Conservation (phyloP, 2,888 invertebrate species). For the Eutolmus rufibarbis region DNA sequence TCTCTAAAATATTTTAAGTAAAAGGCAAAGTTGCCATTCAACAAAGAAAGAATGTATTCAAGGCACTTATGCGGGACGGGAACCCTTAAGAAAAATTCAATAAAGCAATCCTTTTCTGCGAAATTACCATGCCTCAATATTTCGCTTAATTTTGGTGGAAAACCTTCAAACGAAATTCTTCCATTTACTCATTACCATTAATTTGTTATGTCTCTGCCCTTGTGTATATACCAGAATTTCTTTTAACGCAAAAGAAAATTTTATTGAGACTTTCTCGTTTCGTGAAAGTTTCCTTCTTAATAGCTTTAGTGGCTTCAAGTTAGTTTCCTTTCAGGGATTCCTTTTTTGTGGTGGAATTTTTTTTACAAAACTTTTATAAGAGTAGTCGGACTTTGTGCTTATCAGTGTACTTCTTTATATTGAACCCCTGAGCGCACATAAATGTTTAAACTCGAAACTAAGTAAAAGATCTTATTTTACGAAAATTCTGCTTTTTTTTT, state of each 20-base stretch:
- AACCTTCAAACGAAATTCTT: not conserved
- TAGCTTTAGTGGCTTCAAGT: conserved; percentile 12
- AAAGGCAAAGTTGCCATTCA: not conserved
- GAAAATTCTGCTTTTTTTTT: not conserved
- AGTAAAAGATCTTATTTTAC: not conserved
- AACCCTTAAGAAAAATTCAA: not conserved
- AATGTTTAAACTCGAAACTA: not conserved
- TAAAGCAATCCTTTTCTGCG: not conserved
- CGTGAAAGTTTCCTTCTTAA: conserved; percentile 8
- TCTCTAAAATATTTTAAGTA: not conserved
- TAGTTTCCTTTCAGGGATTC: conserved; percentile 8
- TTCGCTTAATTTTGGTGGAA: not conserved
- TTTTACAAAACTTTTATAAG: not conserved
- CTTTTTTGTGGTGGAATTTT: not conserved
- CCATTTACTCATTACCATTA: conserved; percentile 3
- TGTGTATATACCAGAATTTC: not conserved
- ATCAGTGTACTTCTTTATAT: conserved; percentile 1
- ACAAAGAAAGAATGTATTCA: not conserved
- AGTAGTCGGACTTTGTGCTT: not conserved
- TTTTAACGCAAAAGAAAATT: conserved; percentile 8
- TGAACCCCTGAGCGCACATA: not conserved
- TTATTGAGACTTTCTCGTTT: conserved; percentile 7
- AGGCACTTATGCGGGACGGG: not conserved
- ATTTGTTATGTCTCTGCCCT: not conserved
- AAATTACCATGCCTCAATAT: not conserved